A percentile compares a stretch with the other conserved stretches of the same genome.
These are phyloP conservation scores for Beaufortia kweichowensis DNA, from an alignment of 2,113 vertebrate genomes.

Conservation along the genomic window DNA sequence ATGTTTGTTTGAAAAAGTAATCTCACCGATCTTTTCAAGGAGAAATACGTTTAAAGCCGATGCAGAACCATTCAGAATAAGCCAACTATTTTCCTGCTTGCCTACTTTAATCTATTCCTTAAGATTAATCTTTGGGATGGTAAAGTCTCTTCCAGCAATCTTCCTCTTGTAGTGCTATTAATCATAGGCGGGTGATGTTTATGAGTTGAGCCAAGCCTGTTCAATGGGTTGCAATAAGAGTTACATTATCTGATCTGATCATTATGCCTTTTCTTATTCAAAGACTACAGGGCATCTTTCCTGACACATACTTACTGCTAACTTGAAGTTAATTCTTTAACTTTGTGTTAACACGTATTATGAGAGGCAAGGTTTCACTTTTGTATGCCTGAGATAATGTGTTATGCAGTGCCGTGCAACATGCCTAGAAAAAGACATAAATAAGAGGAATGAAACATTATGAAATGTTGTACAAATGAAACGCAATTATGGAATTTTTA, in stretches of 20 bases:
- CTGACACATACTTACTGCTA: constrained; percentile 7
- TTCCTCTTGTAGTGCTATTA: constrained; percentile 46
- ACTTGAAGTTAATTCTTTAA: constrained; percentile 13
- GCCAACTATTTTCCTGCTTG: constrained; percentile 30
- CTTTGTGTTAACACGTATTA: background rate
- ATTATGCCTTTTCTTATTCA: constrained; percentile 10
- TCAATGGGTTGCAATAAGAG: constrained; percentile 45
- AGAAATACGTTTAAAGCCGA: constrained; percentile 25
- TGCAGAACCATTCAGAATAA: constrained; percentile 22
- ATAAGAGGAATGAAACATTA: no score
- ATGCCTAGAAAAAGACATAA: background rate
- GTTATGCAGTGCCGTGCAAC: background rate
- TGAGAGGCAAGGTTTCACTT: background rate
- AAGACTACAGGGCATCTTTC: constrained; percentile 10
- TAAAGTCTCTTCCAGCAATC: constrained; percentile 47
- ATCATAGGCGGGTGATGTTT: constrained; percentile 53
- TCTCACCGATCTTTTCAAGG: constrained; percentile 5
- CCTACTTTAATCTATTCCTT: constrained; percentile 44
- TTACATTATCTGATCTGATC: constrained; percentile 43
- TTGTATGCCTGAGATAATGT: background rate
- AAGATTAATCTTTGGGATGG: constrained; percentile 48
- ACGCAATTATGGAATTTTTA: no score
- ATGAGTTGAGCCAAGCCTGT: constrained; percentile 44
- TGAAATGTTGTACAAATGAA: no score
- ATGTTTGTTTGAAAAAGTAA: background rate